Evolutionary conservation across 2,113 vertebrate species (phyloP).

Genomic region (Mionectes macconnelli): DNA sequence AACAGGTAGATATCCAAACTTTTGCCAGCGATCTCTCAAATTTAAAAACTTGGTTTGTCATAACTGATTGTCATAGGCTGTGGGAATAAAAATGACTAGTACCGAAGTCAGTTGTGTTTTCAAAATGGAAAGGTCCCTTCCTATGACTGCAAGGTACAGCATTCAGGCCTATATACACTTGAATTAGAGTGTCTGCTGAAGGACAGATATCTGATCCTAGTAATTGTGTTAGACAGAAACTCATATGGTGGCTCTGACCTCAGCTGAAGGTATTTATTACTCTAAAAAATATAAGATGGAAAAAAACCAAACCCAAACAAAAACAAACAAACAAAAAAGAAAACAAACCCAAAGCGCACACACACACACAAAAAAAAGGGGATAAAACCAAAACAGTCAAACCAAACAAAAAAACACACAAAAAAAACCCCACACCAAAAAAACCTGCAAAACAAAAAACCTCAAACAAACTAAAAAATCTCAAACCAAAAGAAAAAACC

Average conservation of each 20-base stretch:
- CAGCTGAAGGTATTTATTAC: neutral
- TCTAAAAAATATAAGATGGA: neutral
- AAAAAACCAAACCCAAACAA: neutral
- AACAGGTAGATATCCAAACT: fast-evolving
- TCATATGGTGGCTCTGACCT: neutral
- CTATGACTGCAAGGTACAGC: neutral
- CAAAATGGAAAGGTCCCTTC: neutral
- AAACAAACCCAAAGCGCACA: too few species aligned
- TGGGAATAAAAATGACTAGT: neutral
- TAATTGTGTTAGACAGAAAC: neutral
- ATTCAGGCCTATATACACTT: neutral
- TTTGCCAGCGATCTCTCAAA: neutral
- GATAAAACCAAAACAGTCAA: too few species aligned
- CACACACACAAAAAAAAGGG: too few species aligned
- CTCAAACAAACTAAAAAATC: neutral
- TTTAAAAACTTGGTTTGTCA: neutral
- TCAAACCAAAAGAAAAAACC: neutral
- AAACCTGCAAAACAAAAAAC: too few species aligned
- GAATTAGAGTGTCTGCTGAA: neutral
- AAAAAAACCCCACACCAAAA: too few species aligned
- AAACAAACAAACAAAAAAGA: neutral
- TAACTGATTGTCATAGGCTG: neutral
- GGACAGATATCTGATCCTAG: neutral
- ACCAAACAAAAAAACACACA: neutral
- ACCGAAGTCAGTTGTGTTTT: neutral